A percentile compares a stretch with the other conserved stretches of the same genome.
phyloP scores from a whole-genome alignment of 2,888 invertebrate genomes.

The Pilophorus perplexus region DNA sequence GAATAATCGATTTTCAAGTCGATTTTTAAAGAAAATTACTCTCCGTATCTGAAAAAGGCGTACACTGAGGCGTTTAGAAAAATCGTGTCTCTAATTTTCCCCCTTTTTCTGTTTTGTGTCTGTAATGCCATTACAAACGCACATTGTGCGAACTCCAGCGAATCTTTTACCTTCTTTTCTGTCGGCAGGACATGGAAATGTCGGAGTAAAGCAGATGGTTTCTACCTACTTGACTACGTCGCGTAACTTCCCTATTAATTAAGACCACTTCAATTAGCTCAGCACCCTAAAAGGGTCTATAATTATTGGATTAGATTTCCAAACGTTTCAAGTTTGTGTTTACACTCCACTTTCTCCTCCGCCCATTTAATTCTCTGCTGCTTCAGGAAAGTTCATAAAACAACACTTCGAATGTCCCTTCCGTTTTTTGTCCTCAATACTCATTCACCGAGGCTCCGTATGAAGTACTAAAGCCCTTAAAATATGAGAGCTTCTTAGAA shows the following conservation, averaged over 20 bases:
- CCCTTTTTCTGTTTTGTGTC: too few relatives aligned
- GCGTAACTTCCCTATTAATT: slow-evolving; percentile 11
- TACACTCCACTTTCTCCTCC: neutral
- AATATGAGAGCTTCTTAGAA: too few relatives aligned
- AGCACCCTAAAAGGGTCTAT: slow-evolving; percentile 26
- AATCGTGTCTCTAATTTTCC: too few relatives aligned
- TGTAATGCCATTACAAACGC: too few relatives aligned
- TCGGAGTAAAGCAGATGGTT: slow-evolving; percentile 1
- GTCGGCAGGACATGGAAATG: neutral
- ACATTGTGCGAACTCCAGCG: too few relatives aligned
- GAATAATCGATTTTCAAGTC: too few relatives aligned
- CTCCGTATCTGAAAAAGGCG: too few relatives aligned
- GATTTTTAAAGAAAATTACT: too few relatives aligned
- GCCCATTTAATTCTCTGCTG: neutral
- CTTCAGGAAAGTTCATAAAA: neutral
- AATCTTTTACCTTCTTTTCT: slow-evolving; percentile 4
- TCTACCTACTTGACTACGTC: slow-evolving; percentile 17
- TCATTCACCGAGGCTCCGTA: too few relatives aligned
- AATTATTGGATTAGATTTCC: slow-evolving; percentile 34
- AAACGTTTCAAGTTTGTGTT: slow-evolving; percentile 29
- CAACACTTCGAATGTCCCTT: neutral
- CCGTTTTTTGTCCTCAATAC: too few relatives aligned
- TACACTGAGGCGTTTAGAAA: too few relatives aligned
- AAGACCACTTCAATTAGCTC: slow-evolving; percentile 22
- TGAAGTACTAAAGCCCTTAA: too few relatives aligned